Conservation (phyloP, 2,888 invertebrate genomes). For the Pollenia angustigena region DNA sequence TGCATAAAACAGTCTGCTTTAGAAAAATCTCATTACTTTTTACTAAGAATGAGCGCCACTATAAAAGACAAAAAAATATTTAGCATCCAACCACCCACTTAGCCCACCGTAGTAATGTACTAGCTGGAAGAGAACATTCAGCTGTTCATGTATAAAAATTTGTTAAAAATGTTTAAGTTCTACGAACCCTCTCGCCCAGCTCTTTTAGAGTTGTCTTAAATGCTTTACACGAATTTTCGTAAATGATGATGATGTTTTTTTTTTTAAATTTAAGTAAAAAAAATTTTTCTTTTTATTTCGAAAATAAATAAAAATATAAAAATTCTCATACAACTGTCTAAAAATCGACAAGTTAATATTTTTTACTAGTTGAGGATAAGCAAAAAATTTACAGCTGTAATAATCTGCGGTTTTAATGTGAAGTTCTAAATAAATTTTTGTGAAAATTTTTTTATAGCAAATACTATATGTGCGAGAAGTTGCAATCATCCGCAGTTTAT, state of each 20-base stretch:
- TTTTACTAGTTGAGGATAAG: not conserved
- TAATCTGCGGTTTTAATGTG: constrained; percentile 10
- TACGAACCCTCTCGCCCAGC: not conserved
- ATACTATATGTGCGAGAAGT: constrained; percentile 17
- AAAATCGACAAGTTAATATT: constrained; percentile 57
- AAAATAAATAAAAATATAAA: constrained; percentile 7
- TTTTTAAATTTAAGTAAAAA: constrained; percentile 26
- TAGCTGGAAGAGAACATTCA: not conserved
- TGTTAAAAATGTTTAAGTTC: constrained; percentile 1
- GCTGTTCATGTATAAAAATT: constrained; percentile 10
- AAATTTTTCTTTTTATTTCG: not conserved
- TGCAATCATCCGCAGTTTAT: constrained; percentile 28
- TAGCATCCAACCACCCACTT: constrained; percentile 44
- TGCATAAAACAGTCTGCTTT: constrained; percentile 19
- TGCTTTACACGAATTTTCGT: constrained; percentile 19
- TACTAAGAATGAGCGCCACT: constrained; percentile 49
- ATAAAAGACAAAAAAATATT: not conserved
- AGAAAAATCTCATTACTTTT: constrained; percentile 18
- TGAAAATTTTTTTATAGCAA: not conserved
- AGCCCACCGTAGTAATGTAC: not conserved
- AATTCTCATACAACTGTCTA: constrained; percentile 50
- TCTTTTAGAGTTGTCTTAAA: not conserved
- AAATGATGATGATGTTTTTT: constrained; percentile 30
- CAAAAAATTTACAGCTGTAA: not conserved
- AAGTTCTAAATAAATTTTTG: constrained; percentile 7